Percentiles rank a stretch among this genome's conserved stretches.
These are phyloP conservation scores for Sebastes hubbsi DNA, from an alignment of 2,797 vertebrate species.

Conservation along the genomic window DNA sequence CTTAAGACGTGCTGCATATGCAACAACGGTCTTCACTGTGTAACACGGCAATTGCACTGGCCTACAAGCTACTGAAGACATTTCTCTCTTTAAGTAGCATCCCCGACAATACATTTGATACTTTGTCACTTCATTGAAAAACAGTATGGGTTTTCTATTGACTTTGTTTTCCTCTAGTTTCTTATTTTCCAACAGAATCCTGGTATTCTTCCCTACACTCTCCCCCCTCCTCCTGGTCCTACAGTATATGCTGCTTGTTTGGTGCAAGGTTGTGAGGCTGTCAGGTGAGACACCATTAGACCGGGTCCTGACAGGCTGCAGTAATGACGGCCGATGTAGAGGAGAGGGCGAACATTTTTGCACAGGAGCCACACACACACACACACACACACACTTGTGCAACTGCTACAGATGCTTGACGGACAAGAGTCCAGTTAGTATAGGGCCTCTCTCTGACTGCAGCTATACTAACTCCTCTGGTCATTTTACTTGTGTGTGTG, in stretches of 20 bases:
- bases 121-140: constrained; percentile 63
- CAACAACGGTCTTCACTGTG: constrained; percentile 60
- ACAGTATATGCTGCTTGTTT: constrained; percentile 48
- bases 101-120: constrained; percentile 44
- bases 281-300: constrained; percentile 77
- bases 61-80: constrained; percentile 9
- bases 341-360: constrained; percentile 44
- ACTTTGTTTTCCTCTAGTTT: constrained; percentile 47
- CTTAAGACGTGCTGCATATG: constrained; percentile 75
- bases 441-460: neutral
- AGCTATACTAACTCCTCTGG: constrained; percentile 12
- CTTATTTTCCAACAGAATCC: constrained; percentile 30
- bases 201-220: neutral
- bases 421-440: constrained; percentile 34
- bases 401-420: constrained; percentile 15
- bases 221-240: constrained; percentile 1
- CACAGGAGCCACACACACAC: constrained; percentile 10
- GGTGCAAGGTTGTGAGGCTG: constrained; percentile 60
- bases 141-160: constrained; percentile 56
- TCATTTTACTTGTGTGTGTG: neutral
- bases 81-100: constrained; percentile 17
- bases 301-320: constrained; percentile 65
- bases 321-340: constrained; percentile 64
- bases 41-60: constrained; percentile 12
- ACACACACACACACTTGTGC: constrained; percentile 3